A percentile compares a stretch with the other conserved stretches of the same genome.
phyloP scores from a whole-genome alignment of 2,888 invertebrate genomes.

The Drosophila formosana region DNA sequence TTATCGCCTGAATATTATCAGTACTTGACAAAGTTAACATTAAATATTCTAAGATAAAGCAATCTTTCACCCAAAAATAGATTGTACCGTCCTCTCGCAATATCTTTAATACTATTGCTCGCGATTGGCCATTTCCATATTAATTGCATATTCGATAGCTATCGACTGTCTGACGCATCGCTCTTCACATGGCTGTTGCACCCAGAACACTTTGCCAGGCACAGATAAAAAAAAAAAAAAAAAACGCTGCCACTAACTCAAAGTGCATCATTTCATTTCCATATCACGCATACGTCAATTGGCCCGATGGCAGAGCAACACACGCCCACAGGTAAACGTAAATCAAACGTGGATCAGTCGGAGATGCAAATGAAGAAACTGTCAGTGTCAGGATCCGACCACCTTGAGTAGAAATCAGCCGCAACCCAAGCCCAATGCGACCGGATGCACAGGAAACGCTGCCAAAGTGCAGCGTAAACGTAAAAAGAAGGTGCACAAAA shows the following conservation, averaged over 20 bases:
- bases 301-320: slow-evolving; percentile 27
- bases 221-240: not conserved
- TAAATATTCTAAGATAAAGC: no score
- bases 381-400: slow-evolving; percentile 53
- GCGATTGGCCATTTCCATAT: not conserved
- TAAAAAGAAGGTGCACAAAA: slow-evolving; percentile 30
- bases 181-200: not conserved
- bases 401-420: slow-evolving; percentile 37
- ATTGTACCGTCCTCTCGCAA: no score
- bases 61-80: no score
- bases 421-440: slow-evolving; percentile 18
- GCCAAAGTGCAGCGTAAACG: slow-evolving; percentile 64
- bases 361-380: slow-evolving; percentile 74
- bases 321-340: slow-evolving; percentile 45
- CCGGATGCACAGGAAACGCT: slow-evolving; percentile 44
- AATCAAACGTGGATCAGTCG: slow-evolving; percentile 66
- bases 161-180: not conserved
- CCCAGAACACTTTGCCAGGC: not conserved
- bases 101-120: no score
- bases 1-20: no score
- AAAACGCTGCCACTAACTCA: not conserved
- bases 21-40: no score
- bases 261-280: slow-evolving; percentile 35
- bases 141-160: not conserved
- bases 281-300: slow-evolving; percentile 58